Evolutionary conservation across 2,888 invertebrate genomes (phyloP).

Genomic region (Hydraecia micacea): DNA sequence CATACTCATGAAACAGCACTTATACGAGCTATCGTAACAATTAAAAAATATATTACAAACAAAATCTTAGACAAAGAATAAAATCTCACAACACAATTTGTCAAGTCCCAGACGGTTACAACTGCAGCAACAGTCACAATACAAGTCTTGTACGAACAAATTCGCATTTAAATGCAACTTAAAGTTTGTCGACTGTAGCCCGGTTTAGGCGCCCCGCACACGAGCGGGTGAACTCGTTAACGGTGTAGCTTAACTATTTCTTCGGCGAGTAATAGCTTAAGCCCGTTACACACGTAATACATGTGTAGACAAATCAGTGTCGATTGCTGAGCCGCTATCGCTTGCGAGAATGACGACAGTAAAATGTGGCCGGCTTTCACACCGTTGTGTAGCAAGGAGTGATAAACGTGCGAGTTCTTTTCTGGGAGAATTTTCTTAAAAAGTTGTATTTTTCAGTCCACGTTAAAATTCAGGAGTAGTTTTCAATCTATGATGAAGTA

Average conservation of each 20-base stretch:
- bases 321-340: conserved; percentile 66
- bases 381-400: conserved; percentile 45
- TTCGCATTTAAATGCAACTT: conserved; percentile 59
- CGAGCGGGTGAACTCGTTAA: conserved; percentile 55
- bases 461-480: not conserved
- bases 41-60: conserved; percentile 19
- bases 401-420: too few relatives aligned
- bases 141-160: conserved; percentile 54
- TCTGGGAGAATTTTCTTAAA: not conserved
- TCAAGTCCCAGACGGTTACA: conserved; percentile 47
- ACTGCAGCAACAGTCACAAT: conserved; percentile 46
- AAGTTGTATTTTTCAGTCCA: not conserved
- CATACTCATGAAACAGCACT: not conserved
- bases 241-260: conserved; percentile 51
- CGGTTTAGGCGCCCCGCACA: conserved; percentile 35
- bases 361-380: conserved; percentile 53
- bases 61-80: conserved; percentile 41
- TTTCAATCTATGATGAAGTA: not conserved
- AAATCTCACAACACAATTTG: conserved; percentile 53
- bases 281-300: conserved; percentile 67
- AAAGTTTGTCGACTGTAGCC: conserved; percentile 52
- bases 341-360: conserved; percentile 62
- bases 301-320: conserved; percentile 65
- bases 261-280: conserved; percentile 51
- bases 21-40: not conserved